Conservation (phyloP, 2,113 vertebrate species). For the Hipposideros armiger region DNA sequence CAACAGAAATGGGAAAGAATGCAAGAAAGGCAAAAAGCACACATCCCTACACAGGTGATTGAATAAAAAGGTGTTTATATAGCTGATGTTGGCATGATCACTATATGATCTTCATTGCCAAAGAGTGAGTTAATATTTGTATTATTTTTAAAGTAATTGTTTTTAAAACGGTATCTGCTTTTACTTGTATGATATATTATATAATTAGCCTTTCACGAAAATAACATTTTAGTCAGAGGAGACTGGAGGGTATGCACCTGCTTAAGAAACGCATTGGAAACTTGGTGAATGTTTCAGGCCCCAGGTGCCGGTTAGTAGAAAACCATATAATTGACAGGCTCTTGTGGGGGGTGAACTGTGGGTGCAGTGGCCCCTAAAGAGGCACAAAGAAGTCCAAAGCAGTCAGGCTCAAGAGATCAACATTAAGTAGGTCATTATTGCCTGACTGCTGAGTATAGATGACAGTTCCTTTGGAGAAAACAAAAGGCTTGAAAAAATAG, state of each 20-base stretch:
- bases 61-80: neutral
- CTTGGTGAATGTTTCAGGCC: neutral
- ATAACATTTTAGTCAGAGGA: constrained; percentile 41
- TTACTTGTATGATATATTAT: neutral
- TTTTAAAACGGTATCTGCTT: neutral
- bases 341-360: neutral
- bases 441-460: constrained; percentile 49
- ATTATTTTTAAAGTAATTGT: neutral
- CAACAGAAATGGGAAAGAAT: neutral
- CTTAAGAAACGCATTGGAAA: neutral
- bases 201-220: constrained; percentile 14
- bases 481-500: constrained; percentile 16
- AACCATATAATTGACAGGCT: neutral
- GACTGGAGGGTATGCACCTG: constrained; percentile 27
- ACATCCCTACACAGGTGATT: neutral
- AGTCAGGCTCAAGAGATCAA: constrained; percentile 29
- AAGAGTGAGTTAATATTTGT: neutral
- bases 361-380: neutral
- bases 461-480: constrained; percentile 52
- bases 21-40: neutral
- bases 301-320: constrained; percentile 43
- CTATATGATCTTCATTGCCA: neutral
- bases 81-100: neutral
- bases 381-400: neutral
- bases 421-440: constrained; percentile 38